Conservation (phyloP, 1,140 invertebrate species). For the Magallana angulata region DNA sequence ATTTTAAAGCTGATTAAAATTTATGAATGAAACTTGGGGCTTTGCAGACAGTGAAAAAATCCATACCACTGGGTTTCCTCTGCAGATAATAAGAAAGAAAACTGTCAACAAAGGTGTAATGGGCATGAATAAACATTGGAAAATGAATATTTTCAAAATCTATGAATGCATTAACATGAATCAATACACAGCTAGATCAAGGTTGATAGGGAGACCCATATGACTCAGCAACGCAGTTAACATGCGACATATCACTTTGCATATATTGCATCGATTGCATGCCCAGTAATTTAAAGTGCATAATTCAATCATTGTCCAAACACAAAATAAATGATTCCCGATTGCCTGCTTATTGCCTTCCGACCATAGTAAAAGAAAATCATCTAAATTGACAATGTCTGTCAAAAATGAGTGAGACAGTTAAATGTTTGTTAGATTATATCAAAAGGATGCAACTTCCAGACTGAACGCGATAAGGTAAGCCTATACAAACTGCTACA, state of each 20-base stretch:
- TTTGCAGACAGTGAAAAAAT: conserved; percentile 17
- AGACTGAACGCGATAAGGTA: neutral
- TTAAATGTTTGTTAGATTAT: neutral
- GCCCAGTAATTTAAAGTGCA: conserved; percentile 16
- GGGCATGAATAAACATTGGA: conserved; percentile 16
- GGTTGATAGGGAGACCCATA: conserved; percentile 11
- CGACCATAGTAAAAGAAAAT: neutral
- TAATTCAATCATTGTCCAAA: conserved; percentile 29
- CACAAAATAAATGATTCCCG: neutral
- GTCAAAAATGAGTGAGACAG: neutral
- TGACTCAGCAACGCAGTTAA: conserved; percentile 34
- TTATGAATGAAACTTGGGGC: neutral
- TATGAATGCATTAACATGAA: conserved; percentile 34
- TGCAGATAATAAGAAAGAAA: neutral
- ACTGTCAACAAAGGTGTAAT: neutral
- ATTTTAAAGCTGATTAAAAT: neutral
- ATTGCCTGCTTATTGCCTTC: neutral
- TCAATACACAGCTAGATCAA: conserved; percentile 30
- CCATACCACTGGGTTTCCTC: neutral
- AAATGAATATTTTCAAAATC: conserved; percentile 32
- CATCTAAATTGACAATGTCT: neutral
- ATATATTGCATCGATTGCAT: conserved; percentile 34
- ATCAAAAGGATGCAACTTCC: neutral
- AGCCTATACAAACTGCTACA: neutral
- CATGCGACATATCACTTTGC: conserved; percentile 34